Conservation (phyloP, 2,113 vertebrate species). For the Ovibos moschatus region DNA sequence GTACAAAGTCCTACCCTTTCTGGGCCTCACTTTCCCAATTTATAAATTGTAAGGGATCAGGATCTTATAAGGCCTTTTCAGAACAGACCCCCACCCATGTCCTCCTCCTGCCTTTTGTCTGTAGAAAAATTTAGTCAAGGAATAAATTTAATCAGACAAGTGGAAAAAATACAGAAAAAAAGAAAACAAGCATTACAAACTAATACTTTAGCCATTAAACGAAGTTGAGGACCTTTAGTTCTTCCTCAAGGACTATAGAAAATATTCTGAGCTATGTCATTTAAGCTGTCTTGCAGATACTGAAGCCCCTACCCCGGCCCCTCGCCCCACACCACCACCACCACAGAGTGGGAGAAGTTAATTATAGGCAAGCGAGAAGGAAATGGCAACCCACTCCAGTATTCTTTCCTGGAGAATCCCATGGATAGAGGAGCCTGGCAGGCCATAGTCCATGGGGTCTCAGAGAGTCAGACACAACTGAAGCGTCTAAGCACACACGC, state of each 20-base stretch:
- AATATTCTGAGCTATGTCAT: neutral
- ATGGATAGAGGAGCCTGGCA: neutral
- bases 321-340: neutral
- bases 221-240: neutral
- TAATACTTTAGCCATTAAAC: neutral
- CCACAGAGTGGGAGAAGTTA: neutral
- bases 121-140: neutral
- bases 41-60: neutral
- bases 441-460: neutral
- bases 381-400: neutral
- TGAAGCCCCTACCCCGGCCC: neutral
- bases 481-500: neutral
- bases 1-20: neutral
- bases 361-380: neutral
- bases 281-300: neutral
- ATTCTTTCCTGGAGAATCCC: neutral
- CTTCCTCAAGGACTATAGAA: neutral
- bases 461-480: neutral
- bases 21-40: neutral
- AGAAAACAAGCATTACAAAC: neutral
- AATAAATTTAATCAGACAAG: neutral
- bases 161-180: neutral
- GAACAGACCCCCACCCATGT: neutral
- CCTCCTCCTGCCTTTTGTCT: neutral
- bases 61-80: neutral